phyloP scores from a whole-genome alignment of 2,113 vertebrate genomes.

The Corythoichthys intestinalis region DNA sequence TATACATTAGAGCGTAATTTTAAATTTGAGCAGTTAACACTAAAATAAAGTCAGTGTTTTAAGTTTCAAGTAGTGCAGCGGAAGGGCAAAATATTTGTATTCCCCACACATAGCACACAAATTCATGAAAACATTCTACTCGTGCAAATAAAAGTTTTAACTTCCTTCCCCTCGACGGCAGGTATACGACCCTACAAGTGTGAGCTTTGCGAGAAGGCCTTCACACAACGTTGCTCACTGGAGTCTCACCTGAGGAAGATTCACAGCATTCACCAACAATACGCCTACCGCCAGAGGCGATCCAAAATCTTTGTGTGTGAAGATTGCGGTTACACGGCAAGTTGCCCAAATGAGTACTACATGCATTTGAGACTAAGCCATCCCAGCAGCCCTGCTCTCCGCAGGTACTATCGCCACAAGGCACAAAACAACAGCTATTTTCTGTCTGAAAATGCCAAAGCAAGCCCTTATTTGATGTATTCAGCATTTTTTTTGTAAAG shows the following conservation, averaged over 20 bases:
- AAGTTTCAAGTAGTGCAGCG: too few relatives aligned
- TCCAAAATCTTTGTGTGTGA: slow-evolving; percentile 90
- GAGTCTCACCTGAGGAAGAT: slow-evolving; percentile 87
- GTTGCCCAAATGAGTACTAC: slow-evolving; percentile 73
- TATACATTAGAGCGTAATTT: too few relatives aligned
- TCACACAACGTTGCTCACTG: slow-evolving; percentile 86
- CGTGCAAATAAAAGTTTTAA: background rate
- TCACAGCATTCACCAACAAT: slow-evolving; percentile 79
- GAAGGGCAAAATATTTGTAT: too few relatives aligned
- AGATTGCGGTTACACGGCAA: slow-evolving; percentile 84
- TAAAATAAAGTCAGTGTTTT: too few relatives aligned
- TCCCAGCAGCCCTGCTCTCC: slow-evolving; percentile 65
- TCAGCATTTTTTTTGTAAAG: slow-evolving; percentile 45
- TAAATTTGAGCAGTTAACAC: too few relatives aligned
- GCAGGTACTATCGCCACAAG: slow-evolving; percentile 70
- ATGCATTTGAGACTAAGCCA: slow-evolving; percentile 76
- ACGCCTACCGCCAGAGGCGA: slow-evolving; percentile 82
- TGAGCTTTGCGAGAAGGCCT: slow-evolving; percentile 83
- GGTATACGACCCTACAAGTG: slow-evolving; percentile 87
- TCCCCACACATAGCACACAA: too few relatives aligned
- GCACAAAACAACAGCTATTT: slow-evolving; percentile 54
- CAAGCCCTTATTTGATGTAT: slow-evolving; percentile 66
- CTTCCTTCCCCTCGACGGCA: slow-evolving; percentile 36
- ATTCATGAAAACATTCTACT: too few relatives aligned
- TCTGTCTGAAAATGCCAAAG: slow-evolving; percentile 36